Evolutionary conservation across 2,888 invertebrate genomes (phyloP).

Genomic region (Drosophila pseudotalamancana): DNA sequence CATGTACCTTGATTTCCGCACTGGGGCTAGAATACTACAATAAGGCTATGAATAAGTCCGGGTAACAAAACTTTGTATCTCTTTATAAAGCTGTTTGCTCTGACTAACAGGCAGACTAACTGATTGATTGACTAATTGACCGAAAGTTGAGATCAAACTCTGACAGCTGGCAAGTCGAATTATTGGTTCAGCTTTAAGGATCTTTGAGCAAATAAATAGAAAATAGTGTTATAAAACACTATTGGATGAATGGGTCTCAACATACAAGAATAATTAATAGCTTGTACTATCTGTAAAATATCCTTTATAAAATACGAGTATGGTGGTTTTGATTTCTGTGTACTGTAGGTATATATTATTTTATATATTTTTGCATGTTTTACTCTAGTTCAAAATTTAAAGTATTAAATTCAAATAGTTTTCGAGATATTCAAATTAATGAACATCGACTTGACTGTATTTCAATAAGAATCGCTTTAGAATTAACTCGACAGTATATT

Average conservation of each 20-base stretch:
- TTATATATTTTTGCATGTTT: no score
- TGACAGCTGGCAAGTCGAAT: neutral
- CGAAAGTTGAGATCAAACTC: neutral
- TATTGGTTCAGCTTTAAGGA: neutral
- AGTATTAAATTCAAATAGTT: no score
- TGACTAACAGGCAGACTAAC: neutral
- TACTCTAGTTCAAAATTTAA: no score
- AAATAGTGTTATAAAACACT: no score
- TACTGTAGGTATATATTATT: no score
- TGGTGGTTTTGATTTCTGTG: no score
- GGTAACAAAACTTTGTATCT: neutral
- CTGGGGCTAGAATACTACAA: neutral
- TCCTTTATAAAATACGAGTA: no score
- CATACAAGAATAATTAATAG: no score
- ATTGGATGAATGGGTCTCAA: no score
- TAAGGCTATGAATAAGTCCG: neutral
- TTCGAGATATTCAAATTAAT: no score
- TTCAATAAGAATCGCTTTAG: neutral
- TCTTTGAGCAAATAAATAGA: no score
- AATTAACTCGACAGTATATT: neutral
- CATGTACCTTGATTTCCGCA: constrained; percentile 4
- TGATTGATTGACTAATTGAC: constrained; percentile 3
- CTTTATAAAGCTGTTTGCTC: neutral
- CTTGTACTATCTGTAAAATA: no score
- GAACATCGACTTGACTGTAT: neutral